phyloP scores from a whole-genome alignment of 64 coral and sea anemone species.

The Hydrozoanthus tunicans region DNA sequence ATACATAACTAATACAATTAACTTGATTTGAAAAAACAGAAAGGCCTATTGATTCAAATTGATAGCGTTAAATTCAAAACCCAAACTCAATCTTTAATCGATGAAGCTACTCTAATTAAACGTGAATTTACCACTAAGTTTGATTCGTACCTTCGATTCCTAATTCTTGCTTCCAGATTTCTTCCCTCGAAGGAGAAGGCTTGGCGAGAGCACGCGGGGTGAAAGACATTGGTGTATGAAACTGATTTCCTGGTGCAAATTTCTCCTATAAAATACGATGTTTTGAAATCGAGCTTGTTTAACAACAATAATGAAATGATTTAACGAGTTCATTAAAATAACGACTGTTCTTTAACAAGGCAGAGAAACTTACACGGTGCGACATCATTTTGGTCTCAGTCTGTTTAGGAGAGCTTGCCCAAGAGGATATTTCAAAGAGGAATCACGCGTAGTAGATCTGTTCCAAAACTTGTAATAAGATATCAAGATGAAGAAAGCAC shows the following conservation, averaged over 20 bases:
- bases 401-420: not conserved
- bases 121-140: not conserved
- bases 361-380: constrained; percentile 19
- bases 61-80: not conserved
- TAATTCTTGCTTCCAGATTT: constrained; percentile 88
- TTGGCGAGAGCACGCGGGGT: constrained; percentile 66
- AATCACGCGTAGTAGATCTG: not conserved
- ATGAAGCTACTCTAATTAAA: not conserved
- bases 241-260: not conserved
- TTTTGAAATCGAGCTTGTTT: not conserved
- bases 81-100: not conserved
- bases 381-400: constrained; percentile 15
- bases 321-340: not conserved
- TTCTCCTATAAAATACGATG: constrained; percentile 18
- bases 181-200: constrained; percentile 94
- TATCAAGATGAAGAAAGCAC: not conserved
- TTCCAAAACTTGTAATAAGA: not conserved
- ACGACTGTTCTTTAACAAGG: not conserved
- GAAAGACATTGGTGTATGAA: constrained; percentile 89
- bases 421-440: not conserved
- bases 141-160: constrained; percentile 77
- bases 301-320: not conserved
- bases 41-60: not conserved
- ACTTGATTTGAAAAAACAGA: too few relatives aligned
- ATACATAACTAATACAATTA: too few relatives aligned